Evolutionary conservation across 1,140 invertebrate genomes (phyloP), one percentile per base, ranked within the genome.

Genomic region (Drosophila insularis): DNA sequence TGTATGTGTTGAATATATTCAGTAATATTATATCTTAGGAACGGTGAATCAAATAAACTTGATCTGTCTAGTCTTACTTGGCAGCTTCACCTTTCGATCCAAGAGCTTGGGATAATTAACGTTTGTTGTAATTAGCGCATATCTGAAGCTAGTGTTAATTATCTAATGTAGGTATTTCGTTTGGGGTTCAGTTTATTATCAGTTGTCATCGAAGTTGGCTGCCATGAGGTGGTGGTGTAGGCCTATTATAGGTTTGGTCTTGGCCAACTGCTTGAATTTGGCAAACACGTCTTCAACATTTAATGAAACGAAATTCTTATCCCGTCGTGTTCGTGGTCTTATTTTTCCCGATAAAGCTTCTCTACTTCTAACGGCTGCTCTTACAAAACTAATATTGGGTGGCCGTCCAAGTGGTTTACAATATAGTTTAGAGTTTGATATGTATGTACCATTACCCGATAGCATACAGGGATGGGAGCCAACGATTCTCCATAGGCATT

Each of bases 341-440:
- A 43, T 89, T 8, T 89, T 89, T 40, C 84, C 84, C 4, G 75
- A 85, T 17, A 74, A 74, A 17, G 69, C 80, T 1, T 19, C 63
- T 0, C 2, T 89, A 4, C 32, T 89, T 11, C 7, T 89, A 13
- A 89, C 85, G 0, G 77, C 76, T 6, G 84, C 80, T 1, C 0
- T 87, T 5, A 87, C 84, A 5, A 87, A 87, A 66, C 58, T 86
- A 6, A 72, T 89, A n/a, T 53, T 89, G 2, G 84, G 79, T 17
- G 84, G 77, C 2, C 53, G 80, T 11, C 84, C 84, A 3, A 71
- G 64, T 74, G 84, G 85, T 1, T 40, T 89, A 7, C 82, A 84
- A 55, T 89, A 89, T 13, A 84, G 73, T 19, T 19, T 89, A 7
- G 85, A 89, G 35, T 89, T 80, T 53, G 84, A 89, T 68, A 78